These are phyloP conservation scores for Fratercula arctica DNA, from an alignment of 2,797 vertebrate genomes.

Conservation along the genomic window DNA sequence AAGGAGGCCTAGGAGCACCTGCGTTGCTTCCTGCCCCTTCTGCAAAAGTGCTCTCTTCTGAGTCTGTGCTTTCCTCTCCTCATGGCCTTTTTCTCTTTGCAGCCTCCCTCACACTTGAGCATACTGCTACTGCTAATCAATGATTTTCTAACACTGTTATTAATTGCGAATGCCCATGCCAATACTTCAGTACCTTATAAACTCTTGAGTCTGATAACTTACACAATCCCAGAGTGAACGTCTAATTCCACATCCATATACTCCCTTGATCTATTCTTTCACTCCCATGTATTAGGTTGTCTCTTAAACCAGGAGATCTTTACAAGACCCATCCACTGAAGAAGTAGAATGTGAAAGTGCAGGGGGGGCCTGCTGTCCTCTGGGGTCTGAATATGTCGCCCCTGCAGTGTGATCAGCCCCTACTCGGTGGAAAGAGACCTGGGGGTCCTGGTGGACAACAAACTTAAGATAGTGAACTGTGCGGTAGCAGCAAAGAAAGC, in stretches of 20 bases:
- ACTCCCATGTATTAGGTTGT: background rate
- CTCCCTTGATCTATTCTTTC: background rate
- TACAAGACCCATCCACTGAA: background rate
- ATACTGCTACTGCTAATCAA: background rate
- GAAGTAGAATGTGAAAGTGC: background rate
- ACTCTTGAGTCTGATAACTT: background rate
- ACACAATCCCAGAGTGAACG: background rate
- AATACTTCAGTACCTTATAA: background rate
- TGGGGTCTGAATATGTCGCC: background rate
- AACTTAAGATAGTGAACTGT: background rate
- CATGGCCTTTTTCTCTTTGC: background rate
- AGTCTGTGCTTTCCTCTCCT: background rate
- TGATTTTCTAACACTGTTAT: background rate
- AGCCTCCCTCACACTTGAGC: background rate
- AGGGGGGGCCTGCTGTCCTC: background rate
- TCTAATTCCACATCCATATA: background rate
- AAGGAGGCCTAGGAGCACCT: background rate
- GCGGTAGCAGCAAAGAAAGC: background rate
- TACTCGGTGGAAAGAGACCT: background rate
- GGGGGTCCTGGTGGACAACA: background rate
- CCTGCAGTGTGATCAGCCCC: background rate
- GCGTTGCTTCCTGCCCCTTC: background rate
- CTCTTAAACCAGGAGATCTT: background rate
- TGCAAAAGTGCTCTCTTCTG: background rate
- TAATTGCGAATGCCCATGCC: background rate